These are phyloP conservation scores for Silurus aristotelis DNA, from an alignment of 2,797 vertebrate genomes.

Conservation along the genomic window DNA sequence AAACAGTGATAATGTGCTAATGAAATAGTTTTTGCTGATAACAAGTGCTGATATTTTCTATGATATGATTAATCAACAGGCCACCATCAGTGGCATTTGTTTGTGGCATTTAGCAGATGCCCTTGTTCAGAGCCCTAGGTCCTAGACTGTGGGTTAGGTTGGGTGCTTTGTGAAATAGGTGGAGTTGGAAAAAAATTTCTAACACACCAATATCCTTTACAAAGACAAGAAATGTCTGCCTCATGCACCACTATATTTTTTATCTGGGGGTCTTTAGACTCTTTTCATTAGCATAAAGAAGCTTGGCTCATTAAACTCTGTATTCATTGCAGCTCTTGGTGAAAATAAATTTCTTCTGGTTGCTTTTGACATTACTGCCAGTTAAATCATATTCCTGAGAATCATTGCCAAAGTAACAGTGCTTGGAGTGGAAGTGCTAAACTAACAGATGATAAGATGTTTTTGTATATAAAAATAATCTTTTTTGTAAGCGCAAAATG, in stretches of 20 bases:
- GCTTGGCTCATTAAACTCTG: background rate
- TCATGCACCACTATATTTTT: background rate
- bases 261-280: background rate
- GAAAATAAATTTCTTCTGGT: background rate
- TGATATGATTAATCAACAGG: too few species aligned
- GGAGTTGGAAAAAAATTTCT: background rate
- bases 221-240: background rate
- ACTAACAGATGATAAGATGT: slow-evolving; percentile 1
- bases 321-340: background rate
- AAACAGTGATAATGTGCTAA: too few species aligned
- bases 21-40: too few species aligned
- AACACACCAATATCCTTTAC: background rate
- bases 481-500: background rate
- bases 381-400: background rate
- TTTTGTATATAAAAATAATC: background rate
- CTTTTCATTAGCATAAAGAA: background rate
- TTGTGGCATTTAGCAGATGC: too few species aligned
- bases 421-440: background rate
- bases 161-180: background rate
- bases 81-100: too few species aligned
- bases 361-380: background rate
- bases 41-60: too few species aligned
- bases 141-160: background rate
- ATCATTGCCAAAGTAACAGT: background rate
- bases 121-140: too few species aligned